Percentiles rank a stretch among this genome's conserved stretches.
Conservation (phyloP, 2,797 vertebrate species). For the Chloroceryle amazona region DNA sequence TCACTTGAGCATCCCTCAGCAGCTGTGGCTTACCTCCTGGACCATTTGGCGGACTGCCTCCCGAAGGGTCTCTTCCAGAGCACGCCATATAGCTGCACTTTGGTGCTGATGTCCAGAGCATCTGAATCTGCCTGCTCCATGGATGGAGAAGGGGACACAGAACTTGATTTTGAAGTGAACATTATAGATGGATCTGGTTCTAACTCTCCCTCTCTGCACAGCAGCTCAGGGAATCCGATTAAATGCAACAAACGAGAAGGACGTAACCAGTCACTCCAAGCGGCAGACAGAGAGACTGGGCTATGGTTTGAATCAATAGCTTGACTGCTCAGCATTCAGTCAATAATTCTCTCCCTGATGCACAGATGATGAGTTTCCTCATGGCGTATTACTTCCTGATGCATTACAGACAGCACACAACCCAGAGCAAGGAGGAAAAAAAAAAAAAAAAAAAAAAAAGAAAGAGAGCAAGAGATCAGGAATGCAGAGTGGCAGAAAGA, state of each 20-base stretch:
- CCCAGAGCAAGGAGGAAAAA: not conserved
- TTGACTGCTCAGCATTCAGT: constrained; percentile 72
- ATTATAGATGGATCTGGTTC: constrained; percentile 69
- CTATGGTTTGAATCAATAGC: constrained; percentile 61
- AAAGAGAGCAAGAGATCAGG: constrained; percentile 18
- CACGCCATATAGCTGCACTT: constrained; percentile 95
- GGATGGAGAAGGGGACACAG: constrained; percentile 89
- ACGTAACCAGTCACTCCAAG: not conserved
- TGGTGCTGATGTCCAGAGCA: constrained; percentile 94
- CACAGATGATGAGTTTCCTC: constrained; percentile 30
- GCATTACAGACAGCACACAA: constrained; percentile 28
- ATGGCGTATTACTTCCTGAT: constrained; percentile 29
- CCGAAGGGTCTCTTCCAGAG: constrained; percentile 98
- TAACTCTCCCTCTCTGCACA: not conserved
- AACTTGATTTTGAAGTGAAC: constrained; percentile 90
- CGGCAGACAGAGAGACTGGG: constrained; percentile 30
- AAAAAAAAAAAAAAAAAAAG: not conserved
- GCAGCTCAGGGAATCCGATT: constrained; percentile 65
- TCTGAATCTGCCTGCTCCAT: constrained; percentile 94
- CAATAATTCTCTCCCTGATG: constrained; percentile 66
- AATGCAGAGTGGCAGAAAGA: not conserved
- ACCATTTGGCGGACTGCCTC: constrained; percentile 95
- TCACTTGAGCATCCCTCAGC: not conserved
- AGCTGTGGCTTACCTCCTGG: constrained; percentile 87
- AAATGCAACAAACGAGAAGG: constrained; percentile 66